Conservation (phyloP, 2,113 vertebrate genomes). For the Lethenteron reissneri region DNA sequence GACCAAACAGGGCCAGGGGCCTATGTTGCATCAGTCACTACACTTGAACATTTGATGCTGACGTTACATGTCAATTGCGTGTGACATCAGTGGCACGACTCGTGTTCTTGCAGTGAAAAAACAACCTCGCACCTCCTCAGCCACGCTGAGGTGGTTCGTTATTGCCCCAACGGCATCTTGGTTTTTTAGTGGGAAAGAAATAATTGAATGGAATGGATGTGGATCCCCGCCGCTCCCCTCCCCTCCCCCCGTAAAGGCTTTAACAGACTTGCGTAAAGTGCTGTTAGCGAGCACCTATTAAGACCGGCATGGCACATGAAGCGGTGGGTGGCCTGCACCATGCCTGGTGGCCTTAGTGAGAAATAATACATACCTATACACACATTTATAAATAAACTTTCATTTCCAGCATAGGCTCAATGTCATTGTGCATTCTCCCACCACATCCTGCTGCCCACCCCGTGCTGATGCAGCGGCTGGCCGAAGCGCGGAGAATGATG, state of each 20-base stretch:
- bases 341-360: neutral
- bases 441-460: neutral
- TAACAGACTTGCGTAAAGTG: neutral
- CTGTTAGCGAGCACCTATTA: neutral
- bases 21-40: no score
- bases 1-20: neutral
- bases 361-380: neutral
- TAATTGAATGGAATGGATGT: neutral
- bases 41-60: no score
- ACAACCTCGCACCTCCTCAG: no score
- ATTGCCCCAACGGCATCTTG: neutral
- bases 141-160: no score
- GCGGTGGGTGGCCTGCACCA: neutral
- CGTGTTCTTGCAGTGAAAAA: no score
- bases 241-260: neutral
- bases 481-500: constrained; percentile 96
- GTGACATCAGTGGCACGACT: no score
- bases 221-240: neutral
- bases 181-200: neutral
- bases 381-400: neutral
- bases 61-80: no score
- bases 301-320: neutral
- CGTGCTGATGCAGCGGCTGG: constrained; percentile 40
- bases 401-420: neutral
- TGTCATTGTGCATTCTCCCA: neutral